phyloP scores from a whole-genome alignment of 2,888 invertebrate species.

The Tetragnatha montana region DNA sequence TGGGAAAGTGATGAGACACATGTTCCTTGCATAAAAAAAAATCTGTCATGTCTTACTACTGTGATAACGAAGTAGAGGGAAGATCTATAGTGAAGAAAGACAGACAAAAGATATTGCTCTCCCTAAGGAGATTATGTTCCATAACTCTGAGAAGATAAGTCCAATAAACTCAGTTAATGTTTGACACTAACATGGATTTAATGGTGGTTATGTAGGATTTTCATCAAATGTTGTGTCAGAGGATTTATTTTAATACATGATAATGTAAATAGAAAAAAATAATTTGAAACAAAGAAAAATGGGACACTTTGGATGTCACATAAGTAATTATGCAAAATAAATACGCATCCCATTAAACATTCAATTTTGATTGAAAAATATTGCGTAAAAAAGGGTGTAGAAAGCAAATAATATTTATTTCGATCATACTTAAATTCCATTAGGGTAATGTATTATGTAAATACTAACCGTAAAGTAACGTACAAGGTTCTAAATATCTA shows the following conservation, averaged over 20 bases:
- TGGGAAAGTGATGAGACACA: background rate
- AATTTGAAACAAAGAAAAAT: too few relatives aligned
- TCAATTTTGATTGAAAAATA: too few relatives aligned
- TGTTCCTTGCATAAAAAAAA: background rate
- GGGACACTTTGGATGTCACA: too few relatives aligned
- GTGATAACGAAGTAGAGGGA: background rate
- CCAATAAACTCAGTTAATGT: background rate
- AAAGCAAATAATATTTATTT: too few relatives aligned
- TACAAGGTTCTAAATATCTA: too few relatives aligned
- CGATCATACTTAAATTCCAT: too few relatives aligned
- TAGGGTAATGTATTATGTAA: too few relatives aligned
- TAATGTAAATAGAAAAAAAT: too few relatives aligned
- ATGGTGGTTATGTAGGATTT: background rate
- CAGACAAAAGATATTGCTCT: background rate
- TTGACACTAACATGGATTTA: background rate
- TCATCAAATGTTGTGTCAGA: background rate
- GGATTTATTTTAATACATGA: background rate
- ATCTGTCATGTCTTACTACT: background rate
- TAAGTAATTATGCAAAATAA: too few relatives aligned
- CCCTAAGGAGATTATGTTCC: background rate
- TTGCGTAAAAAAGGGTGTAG: too few relatives aligned
- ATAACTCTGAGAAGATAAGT: background rate
- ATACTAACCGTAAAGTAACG: too few relatives aligned
- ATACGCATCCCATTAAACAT: too few relatives aligned
- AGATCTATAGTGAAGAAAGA: background rate